Base-by-base conservation (phyloP, 2,113 vertebrate genomes). In the Galeopterus variegatus region DNA sequence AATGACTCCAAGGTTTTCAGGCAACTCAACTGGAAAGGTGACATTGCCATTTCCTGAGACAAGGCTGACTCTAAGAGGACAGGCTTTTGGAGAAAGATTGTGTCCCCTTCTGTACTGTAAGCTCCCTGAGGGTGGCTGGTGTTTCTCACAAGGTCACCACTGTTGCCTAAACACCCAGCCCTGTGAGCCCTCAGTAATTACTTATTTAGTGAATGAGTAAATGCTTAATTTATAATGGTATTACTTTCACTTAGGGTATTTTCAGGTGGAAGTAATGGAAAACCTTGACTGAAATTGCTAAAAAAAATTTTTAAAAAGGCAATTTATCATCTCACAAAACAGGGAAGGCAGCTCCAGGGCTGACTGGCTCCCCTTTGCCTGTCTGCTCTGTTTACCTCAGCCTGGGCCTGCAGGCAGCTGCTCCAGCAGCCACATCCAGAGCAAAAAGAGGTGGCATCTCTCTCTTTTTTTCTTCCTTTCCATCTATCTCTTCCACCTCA, bases 221-320 rank as follows among this genome's bases (percentile, higher is more conserved):
- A 92, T 60, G 23, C 14, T 67, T 67, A 77, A 90, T 54, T 83
- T 18, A 75, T 52, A 79, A 65, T 31, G 11, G 19, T 56, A 75
- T 94, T 79, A 41, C 69, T 64, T 89, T 77, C 13, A 67, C 2
- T 80, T 54, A 54, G n/a, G 31, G 54, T 87, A n/a, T 83, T 93
- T 96, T 92, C 69, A 93, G 69, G 26, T 90, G 65, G n/a, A 96
- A 87, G 58, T 92, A 48, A 90, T 92, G 77, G 70, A 70, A 95
- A 88, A 94, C 36, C 1, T 85, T 89, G 45, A 94, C n/a, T 93
- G 92, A 75, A 85, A 91, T 31, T 77, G 28, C 52, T 81, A 91
- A 80, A 92, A 85, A 50, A 80, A 91, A 41, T 41, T 41, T 41
- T 41, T 41, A 41, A 41, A 41, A 41, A 41, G 41, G 41, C 86